Percentiles rank a stretch among this genome's conserved stretches.
These are phyloP conservation scores for Tillus elongatus DNA, from an alignment of 2,888 invertebrate species.

Conservation along the genomic window DNA sequence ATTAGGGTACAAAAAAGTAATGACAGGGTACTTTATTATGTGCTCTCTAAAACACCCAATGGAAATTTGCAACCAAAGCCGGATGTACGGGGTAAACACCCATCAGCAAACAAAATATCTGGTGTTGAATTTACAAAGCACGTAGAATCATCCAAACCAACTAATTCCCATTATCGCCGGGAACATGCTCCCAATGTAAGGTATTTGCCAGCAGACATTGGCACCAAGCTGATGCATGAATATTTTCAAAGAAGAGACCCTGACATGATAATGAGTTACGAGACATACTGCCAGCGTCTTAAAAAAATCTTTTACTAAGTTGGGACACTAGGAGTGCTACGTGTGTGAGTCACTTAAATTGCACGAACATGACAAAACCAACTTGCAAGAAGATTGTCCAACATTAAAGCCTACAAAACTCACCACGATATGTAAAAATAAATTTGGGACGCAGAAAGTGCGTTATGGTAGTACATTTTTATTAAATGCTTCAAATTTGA, in stretches of 20 bases:
- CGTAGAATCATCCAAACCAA: conserved; percentile 9
- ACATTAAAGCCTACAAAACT: too few relatives aligned
- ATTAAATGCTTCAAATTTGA: too few relatives aligned
- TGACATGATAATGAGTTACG: conserved; percentile 9
- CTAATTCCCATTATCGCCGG: conserved; percentile 14
- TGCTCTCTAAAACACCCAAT: too few relatives aligned
- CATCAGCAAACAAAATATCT: too few relatives aligned
- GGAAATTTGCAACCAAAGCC: too few relatives aligned
- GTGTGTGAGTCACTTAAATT: conserved; percentile 11
- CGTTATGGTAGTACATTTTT: too few relatives aligned
- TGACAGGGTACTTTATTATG: too few relatives aligned
- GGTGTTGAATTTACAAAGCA: too few relatives aligned
- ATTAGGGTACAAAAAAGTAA: too few relatives aligned
- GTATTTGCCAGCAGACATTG: conserved; percentile 14
- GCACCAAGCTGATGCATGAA: conserved; percentile 12
- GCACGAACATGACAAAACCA: conserved; percentile 11
- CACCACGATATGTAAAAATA: too few relatives aligned
- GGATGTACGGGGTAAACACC: too few relatives aligned
- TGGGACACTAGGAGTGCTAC: conserved; percentile 12
- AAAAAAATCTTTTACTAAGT: conserved; percentile 9
- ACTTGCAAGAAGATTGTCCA: conserved; percentile 10
- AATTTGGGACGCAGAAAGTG: too few relatives aligned
- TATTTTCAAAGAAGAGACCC: conserved; percentile 10
- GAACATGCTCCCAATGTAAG: conserved; percentile 14
- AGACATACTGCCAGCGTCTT: conserved; percentile 10